A percentile compares a stretch with the other conserved stretches of the same genome.
phyloP scores from a whole-genome alignment of 2,888 invertebrate genomes.

The Blera fallax region DNA sequence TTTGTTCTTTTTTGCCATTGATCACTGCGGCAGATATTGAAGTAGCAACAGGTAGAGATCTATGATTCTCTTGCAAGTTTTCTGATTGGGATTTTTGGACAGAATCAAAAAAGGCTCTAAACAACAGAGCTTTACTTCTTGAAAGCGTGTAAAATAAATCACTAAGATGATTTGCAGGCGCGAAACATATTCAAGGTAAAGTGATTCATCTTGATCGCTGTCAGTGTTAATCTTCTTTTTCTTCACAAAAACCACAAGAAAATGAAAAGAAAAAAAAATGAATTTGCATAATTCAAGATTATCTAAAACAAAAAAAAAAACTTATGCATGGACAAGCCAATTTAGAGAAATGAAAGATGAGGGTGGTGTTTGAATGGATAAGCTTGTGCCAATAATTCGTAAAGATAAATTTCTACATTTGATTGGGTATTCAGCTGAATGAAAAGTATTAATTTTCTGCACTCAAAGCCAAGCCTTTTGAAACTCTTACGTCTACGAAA shows the following conservation, averaged over 20 bases:
- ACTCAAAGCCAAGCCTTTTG: no score
- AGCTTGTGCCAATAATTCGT: no score
- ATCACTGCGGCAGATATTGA: not conserved
- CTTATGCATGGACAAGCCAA: not conserved
- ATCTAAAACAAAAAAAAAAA: no score
- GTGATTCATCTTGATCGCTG: conserved; percentile 48
- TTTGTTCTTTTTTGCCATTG: not conserved
- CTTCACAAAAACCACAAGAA: not conserved
- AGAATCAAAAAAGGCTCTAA: not conserved
- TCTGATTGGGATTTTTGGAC: not conserved
- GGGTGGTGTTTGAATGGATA: not conserved
- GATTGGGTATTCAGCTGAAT: no score
- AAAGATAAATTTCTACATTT: no score
- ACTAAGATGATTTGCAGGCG: conserved; percentile 31
- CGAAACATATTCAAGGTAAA: conserved; percentile 40
- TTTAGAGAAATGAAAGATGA: not conserved
- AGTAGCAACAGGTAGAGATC: not conserved
- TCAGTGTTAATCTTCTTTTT: conserved; percentile 4
- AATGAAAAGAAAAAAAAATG: conserved; percentile 12
- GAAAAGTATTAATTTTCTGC: no score
- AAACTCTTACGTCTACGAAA: no score
- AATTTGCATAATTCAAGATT: no score
- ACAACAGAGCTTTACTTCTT: conserved; percentile 2
- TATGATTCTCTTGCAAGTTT: not conserved
- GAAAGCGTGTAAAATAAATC: conserved; percentile 44